These are phyloP conservation scores for Caenorhabditis sinica DNA, from an alignment of 2,888 invertebrate genomes.

Conservation along the genomic window DNA sequence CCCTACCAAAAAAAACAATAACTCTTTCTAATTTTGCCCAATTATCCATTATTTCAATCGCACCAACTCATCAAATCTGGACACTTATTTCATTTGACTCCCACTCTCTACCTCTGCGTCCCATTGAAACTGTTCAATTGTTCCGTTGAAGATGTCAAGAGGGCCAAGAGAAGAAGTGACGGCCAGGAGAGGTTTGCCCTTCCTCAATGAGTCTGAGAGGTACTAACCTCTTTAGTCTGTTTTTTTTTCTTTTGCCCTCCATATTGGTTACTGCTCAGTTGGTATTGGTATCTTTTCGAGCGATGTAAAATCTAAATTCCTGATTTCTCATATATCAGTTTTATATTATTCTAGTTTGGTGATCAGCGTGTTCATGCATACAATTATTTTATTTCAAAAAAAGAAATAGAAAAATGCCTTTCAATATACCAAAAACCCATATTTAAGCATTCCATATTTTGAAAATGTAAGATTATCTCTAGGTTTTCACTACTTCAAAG, in stretches of 20 bases:
- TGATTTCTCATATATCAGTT: no score
- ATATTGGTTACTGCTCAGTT: background rate
- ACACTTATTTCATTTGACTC: slow-evolving; percentile 30
- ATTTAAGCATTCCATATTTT: no score
- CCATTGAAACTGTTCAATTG: slow-evolving; percentile 61
- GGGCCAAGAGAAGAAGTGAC: slow-evolving; percentile 28
- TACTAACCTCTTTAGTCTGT: slow-evolving; percentile 10
- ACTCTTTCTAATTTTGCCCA: background rate
- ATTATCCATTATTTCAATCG: slow-evolving; percentile 5
- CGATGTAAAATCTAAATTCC: background rate
- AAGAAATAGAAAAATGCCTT: no score
- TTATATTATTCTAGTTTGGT: no score
- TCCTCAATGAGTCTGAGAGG: slow-evolving; percentile 9
- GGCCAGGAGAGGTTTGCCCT: slow-evolving; percentile 47
- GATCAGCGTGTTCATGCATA: no score
- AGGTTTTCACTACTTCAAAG: no score
- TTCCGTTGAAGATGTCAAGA: slow-evolving; percentile 58
- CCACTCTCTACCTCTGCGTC: background rate
- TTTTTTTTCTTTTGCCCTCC: background rate
- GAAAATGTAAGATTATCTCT: no score
- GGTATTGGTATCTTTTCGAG: background rate
- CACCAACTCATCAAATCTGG: slow-evolving; percentile 29
- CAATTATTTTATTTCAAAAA: no score
- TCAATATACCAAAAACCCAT: no score
- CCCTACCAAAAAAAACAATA: no score